A percentile compares a stretch with the other conserved stretches of the same genome.
Conservation (phyloP, 2,113 vertebrate species). For the Tragelaphus imberbis region DNA sequence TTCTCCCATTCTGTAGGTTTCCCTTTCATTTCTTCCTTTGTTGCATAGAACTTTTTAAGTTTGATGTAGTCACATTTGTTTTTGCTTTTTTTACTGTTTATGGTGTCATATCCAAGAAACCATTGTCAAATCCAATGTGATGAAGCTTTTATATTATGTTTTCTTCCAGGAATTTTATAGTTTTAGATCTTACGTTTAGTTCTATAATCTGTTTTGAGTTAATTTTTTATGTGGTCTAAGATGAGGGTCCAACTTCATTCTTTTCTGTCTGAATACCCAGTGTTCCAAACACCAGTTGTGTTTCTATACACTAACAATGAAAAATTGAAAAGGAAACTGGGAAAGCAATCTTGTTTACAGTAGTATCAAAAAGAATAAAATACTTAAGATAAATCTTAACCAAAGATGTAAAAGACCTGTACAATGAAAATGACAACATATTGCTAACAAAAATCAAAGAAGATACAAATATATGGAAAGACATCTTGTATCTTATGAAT, state of each 20-base stretch:
- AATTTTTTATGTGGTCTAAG: neutral
- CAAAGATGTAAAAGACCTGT: neutral
- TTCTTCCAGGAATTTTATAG: neutral
- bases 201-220: neutral
- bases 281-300: neutral
- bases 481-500: neutral
- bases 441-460: neutral
- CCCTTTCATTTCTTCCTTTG: neutral
- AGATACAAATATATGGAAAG: neutral
- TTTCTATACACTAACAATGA: neutral
- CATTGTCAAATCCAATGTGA: neutral
- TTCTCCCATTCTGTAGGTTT: neutral
- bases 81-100: neutral
- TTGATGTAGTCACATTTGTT: neutral
- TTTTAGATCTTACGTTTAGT: neutral
- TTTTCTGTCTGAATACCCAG: neutral
- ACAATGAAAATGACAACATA: neutral
- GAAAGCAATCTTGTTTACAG: neutral
- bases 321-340: neutral
- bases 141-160: neutral
- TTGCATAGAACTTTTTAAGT: neutral
- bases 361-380: neutral
- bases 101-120: neutral
- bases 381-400: neutral
- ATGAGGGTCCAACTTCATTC: neutral